phyloP scores from a whole-genome alignment of 2,113 vertebrate genomes.

The Choloepus hoffmanni region DNA sequence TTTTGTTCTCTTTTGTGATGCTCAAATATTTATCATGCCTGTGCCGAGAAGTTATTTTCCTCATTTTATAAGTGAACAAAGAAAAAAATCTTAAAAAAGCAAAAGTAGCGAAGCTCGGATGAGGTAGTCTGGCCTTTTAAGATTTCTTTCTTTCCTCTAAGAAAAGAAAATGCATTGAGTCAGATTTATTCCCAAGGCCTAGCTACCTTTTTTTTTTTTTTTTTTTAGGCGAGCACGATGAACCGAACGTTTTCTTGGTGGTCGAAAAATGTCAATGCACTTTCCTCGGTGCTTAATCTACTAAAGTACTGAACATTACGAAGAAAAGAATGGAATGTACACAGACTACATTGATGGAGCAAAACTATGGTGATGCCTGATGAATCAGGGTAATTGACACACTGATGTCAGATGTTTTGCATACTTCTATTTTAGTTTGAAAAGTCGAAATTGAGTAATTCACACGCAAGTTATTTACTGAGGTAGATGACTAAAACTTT shows the following conservation, averaged over 20 bases:
- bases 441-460: constrained; percentile 39
- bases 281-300: neutral
- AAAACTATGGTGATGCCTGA: neutral
- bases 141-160: neutral
- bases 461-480: neutral
- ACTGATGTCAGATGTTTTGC: neutral
- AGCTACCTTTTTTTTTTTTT: neutral
- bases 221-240: neutral
- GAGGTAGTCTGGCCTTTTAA: neutral
- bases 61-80: neutral
- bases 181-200: neutral
- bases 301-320: neutral
- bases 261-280: neutral
- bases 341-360: neutral
- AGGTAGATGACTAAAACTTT: neutral
- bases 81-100: constrained; percentile 23
- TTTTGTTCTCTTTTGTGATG: neutral
- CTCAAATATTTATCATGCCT: neutral
- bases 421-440: neutral
- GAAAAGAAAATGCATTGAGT: constrained; percentile 28
- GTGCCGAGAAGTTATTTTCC: neutral
- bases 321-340: neutral
- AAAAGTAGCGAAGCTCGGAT: neutral
- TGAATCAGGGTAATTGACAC: neutral
- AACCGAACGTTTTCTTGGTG: neutral